Evolutionary conservation across 2,888 invertebrate species (phyloP).

Genomic region (Volucella inanis): DNA sequence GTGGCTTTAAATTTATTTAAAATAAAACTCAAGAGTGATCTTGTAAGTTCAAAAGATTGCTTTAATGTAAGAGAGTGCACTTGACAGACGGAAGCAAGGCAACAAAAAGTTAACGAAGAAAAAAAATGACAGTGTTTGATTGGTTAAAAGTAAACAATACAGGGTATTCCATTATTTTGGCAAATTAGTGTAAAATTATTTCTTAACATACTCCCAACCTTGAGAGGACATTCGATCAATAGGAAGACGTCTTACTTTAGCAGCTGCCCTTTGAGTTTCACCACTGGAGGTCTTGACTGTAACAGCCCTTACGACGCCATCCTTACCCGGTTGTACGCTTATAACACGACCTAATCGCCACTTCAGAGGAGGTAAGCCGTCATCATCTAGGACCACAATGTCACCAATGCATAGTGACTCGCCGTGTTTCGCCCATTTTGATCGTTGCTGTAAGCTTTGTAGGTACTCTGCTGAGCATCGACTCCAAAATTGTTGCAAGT

Average conservation of each 20-base stretch:
- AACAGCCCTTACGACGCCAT: conserved; percentile 30
- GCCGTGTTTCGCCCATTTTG: conserved; percentile 30
- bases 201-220: conserved; percentile 41
- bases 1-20: no score
- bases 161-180: no score
- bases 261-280: conserved; percentile 41
- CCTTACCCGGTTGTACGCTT: conserved; percentile 13
- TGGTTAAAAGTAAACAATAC: no score
- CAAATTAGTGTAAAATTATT: no score
- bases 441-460: conserved; percentile 29
- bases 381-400: conserved; percentile 34
- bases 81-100: no score
- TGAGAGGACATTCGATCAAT: conserved; percentile 44
- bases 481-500: conserved; percentile 58
- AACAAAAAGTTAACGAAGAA: no score
- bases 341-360: conserved; percentile 35
- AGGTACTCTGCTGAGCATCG: conserved; percentile 50
- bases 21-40: no score
- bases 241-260: conserved; percentile 29
- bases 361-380: conserved; percentile 26
- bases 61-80: no score
- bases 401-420: conserved; percentile 25
- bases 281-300: conserved; percentile 42
- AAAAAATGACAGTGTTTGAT: no score
- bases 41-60: no score